phyloP scores from a whole-genome alignment of 2,113 vertebrate species.

The Phycodurus eques region DNA sequence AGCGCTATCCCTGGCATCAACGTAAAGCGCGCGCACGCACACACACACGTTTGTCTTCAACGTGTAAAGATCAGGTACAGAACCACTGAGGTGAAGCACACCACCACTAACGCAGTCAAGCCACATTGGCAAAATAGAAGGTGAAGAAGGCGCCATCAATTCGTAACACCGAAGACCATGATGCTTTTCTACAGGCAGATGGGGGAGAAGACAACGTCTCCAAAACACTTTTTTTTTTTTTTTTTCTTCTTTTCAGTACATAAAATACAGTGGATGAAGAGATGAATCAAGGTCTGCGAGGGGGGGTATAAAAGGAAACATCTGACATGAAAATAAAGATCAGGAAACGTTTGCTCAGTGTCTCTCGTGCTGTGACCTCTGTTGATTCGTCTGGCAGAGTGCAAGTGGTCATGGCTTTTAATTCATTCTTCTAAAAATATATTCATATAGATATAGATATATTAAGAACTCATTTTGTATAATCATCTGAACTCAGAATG shows the following conservation, averaged over 20 bases:
- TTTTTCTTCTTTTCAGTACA: slow-evolving; percentile 47
- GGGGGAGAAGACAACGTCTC: slow-evolving; percentile 54
- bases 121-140: slow-evolving; percentile 61
- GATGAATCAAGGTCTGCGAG: slow-evolving; percentile 37
- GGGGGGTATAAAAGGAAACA: slow-evolving; percentile 19
- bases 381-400: slow-evolving; percentile 69
- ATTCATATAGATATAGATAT: slow-evolving; percentile 17
- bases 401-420: slow-evolving; percentile 67
- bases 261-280: slow-evolving; percentile 62
- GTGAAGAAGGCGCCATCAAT: slow-evolving; percentile 59
- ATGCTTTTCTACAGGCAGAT: slow-evolving; percentile 66
- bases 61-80: slow-evolving; percentile 63
- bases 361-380: slow-evolving; percentile 48
- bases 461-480: slow-evolving; percentile 36
- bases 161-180: slow-evolving; percentile 55
- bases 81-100: slow-evolving; percentile 71
- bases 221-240: slow-evolving; percentile 57
- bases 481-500: slow-evolving; percentile 23
- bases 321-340: slow-evolving; percentile 24
- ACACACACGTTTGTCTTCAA: slow-evolving; percentile 59
- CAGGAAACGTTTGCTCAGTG: slow-evolving; percentile 45
- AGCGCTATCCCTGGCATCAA: slow-evolving; percentile 72
- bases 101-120: slow-evolving; percentile 65
- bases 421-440: slow-evolving; percentile 36
- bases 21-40: slow-evolving; percentile 53